These are phyloP conservation scores for Lasioglossum morio DNA, from an alignment of 2,888 invertebrate genomes.

Conservation along the genomic window DNA sequence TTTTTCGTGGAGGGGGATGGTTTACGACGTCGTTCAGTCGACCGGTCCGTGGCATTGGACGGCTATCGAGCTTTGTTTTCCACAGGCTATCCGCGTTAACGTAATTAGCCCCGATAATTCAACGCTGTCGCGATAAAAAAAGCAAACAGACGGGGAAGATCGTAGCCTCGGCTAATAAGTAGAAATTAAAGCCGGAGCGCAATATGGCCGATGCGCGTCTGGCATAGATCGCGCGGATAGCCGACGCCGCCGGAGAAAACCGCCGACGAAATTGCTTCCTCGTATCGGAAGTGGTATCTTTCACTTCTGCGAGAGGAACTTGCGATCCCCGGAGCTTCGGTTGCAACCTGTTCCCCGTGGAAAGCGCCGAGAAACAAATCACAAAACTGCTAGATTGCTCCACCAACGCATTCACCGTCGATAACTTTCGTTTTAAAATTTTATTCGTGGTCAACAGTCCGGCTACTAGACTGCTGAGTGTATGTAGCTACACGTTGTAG, in stretches of 20 bases:
- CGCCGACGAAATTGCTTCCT: constrained; percentile 35
- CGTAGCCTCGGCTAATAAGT: constrained; percentile 22
- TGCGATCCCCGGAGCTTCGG: constrained; percentile 13
- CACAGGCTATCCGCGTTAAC: constrained; percentile 8
- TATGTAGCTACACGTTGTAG: too few species aligned
- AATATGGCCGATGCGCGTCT: background rate
- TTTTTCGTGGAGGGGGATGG: background rate
- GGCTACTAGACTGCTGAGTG: too few species aligned
- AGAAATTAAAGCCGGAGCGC: constrained; percentile 31
- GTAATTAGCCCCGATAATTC: constrained; percentile 37
- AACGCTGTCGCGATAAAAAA: background rate
- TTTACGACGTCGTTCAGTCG: constrained; percentile 23
- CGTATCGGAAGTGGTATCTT: constrained; percentile 30
- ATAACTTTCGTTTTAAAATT: background rate
- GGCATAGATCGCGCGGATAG: constrained; percentile 10
- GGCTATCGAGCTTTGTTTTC: constrained; percentile 35
- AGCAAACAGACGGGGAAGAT: background rate
- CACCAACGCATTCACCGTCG: background rate
- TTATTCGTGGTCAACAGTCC: too few species aligned
- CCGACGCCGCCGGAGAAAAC: constrained; percentile 19
- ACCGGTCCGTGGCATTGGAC: constrained; percentile 13
- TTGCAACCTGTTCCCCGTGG: constrained; percentile 12
- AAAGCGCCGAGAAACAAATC: background rate
- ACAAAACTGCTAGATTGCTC: background rate
- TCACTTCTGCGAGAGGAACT: constrained; percentile 19